These are phyloP conservation scores for Lethrus apterus DNA, from an alignment of 1,140 invertebrate species.

Conservation along the genomic window DNA sequence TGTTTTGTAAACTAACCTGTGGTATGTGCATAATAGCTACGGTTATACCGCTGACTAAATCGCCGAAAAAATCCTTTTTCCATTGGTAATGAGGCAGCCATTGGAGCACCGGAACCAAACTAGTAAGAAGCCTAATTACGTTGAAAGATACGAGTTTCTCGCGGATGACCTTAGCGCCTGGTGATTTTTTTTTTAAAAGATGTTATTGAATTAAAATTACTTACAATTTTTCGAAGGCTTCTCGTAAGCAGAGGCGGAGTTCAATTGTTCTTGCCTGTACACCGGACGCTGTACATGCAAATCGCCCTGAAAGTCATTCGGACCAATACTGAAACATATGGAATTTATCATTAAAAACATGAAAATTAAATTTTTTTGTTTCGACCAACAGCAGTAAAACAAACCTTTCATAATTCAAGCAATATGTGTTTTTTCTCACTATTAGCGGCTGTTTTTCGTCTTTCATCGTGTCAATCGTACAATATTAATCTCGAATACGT, in stretches of 20 bases:
- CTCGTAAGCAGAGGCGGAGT: slow-evolving; percentile 36
- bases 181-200: neutral
- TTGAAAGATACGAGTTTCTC: slow-evolving; percentile 32
- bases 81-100: slow-evolving; percentile 52
- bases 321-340: slow-evolving; percentile 11
- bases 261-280: slow-evolving; percentile 47
- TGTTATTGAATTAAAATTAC: slow-evolving; percentile 14
- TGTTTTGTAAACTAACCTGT: slow-evolving; percentile 47
- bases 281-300: slow-evolving; percentile 39
- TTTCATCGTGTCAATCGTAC: too few species aligned
- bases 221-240: slow-evolving; percentile 28
- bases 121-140: slow-evolving; percentile 29
- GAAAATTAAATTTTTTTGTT: neutral
- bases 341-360: neutral
- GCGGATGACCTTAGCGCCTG: slow-evolving; percentile 11
- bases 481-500: too few species aligned
- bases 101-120: slow-evolving; percentile 44
- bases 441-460: slow-evolving; percentile 13
- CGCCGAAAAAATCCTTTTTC: slow-evolving; percentile 46
- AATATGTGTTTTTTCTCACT: slow-evolving; percentile 9
- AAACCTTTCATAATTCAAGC: neutral
- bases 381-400: neutral
- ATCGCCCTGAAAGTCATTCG: slow-evolving; percentile 13
- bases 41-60: slow-evolving; percentile 55
- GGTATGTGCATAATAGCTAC: slow-evolving; percentile 74